Conservation (phyloP, 2,113 vertebrate genomes). For the Brachypodius melanocephalos region DNA sequence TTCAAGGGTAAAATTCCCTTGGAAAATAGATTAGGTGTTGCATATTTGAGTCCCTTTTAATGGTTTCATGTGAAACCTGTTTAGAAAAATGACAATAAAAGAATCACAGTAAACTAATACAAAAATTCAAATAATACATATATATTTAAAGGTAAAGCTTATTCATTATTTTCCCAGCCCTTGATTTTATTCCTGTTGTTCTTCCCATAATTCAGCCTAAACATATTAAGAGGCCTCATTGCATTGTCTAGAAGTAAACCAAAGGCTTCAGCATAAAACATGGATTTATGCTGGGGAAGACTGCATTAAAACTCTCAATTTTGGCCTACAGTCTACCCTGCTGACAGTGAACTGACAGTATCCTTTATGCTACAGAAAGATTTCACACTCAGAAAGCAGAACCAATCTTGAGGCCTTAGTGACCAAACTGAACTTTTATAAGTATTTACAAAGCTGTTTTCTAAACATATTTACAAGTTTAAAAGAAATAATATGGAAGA, state of each 20-base stretch:
- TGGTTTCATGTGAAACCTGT: conserved; percentile 77
- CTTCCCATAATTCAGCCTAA: conserved; percentile 36
- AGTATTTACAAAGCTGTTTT: conserved; percentile 74
- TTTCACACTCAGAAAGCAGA: conserved; percentile 38
- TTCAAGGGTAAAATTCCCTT: conserved; percentile 83
- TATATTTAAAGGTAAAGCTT: conserved; percentile 73
- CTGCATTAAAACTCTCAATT: conserved; percentile 21
- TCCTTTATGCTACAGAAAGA: conserved; percentile 62
- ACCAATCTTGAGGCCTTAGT: conserved; percentile 50
- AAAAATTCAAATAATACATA: conserved; percentile 63
- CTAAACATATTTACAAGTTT: conserved; percentile 76
- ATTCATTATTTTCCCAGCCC: conserved; percentile 71
- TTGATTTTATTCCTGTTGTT: conserved; percentile 69
- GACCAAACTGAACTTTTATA: conserved; percentile 43
- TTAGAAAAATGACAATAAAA: conserved; percentile 73
- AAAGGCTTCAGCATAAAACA: conserved; percentile 60
- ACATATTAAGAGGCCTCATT: conserved; percentile 15
- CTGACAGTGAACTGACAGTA: conserved; percentile 73
- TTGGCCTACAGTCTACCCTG: conserved; percentile 69
- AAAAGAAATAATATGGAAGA: conserved; percentile 65
- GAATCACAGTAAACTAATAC: conserved; percentile 79
- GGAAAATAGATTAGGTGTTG: conserved; percentile 88
- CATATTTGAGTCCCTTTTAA: conserved; percentile 86
- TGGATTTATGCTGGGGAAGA: conserved; percentile 42
- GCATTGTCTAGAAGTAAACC: conserved; percentile 36